A percentile compares a stretch with the other conserved stretches of the same genome.
Conservation (phyloP, 2,113 vertebrate species). For the Apaloderma vittatum region DNA sequence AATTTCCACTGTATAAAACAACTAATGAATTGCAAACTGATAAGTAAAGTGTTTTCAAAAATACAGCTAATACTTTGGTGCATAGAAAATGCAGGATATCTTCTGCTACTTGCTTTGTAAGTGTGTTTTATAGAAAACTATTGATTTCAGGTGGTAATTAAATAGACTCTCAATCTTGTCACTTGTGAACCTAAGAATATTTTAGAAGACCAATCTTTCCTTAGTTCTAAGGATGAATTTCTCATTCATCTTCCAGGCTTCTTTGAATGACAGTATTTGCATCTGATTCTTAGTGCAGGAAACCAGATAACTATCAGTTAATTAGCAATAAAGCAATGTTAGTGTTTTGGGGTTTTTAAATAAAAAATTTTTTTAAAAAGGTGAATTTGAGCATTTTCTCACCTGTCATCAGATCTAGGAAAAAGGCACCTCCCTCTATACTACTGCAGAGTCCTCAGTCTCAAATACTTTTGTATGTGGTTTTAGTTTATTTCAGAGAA, state of each 20-base stretch:
- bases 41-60: conserved; percentile 1
- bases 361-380: neutral
- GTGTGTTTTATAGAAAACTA: neutral
- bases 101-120: neutral
- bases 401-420: neutral
- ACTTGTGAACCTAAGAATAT: neutral
- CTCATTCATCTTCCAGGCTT: neutral
- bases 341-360: neutral
- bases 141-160: neutral
- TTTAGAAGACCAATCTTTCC: neutral
- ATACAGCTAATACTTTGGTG: neutral
- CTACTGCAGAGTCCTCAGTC: neutral
- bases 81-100: neutral
- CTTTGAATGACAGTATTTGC: neutral
- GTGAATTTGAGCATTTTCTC: neutral
- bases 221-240: neutral
- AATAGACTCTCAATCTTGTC: neutral
- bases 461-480: neutral
- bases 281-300: neutral
- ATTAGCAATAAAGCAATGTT: neutral
- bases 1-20: neutral
- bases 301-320: neutral
- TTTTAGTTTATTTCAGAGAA: neutral
- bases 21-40: neutral
- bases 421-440: neutral